Conservation (phyloP, 2,797 vertebrate species). For the Sebastiscus tertius region DNA sequence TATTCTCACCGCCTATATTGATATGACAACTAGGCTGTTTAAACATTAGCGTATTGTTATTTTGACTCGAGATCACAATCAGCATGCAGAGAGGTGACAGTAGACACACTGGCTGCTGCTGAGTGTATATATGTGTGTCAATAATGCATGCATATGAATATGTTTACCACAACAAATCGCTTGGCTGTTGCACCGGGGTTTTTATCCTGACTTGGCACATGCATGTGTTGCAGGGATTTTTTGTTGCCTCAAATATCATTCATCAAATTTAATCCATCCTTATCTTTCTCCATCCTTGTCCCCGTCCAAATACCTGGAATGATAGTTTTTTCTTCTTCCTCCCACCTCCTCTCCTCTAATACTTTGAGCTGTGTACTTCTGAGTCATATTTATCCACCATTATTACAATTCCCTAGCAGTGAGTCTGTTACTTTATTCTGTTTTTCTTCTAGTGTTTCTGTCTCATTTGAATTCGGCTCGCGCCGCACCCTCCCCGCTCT, state of each 20-base stretch:
- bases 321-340: conserved; percentile 39
- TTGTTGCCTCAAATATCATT: conserved; percentile 55
- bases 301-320: conserved; percentile 60
- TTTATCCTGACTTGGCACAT: conserved; percentile 52
- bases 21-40: conserved; percentile 70
- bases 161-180: conserved; percentile 70
- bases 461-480: conserved; percentile 76
- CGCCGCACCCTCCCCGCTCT: conserved; percentile 53
- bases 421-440: conserved; percentile 65
- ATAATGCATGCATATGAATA: conserved; percentile 74
- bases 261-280: conserved; percentile 59
- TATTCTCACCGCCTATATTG: conserved; percentile 43
- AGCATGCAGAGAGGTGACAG: conserved; percentile 61
- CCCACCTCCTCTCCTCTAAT: conserved; percentile 54
- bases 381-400: conserved; percentile 66
- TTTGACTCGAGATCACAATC: conserved; percentile 75
- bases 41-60: conserved; percentile 73
- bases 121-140: conserved; percentile 64
- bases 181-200: conserved; percentile 33
- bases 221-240: conserved; percentile 13
- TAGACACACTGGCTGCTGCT: conserved; percentile 51
- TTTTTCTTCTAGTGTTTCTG: conserved; percentile 71
- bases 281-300: conserved; percentile 48
- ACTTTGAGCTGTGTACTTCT: conserved; percentile 58
- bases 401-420: conserved; percentile 70